A percentile compares a stretch with the other conserved stretches of the same genome.
Evolutionary conservation across 2,888 invertebrate species (phyloP).

Genomic region (Crocallis elinguaria): DNA sequence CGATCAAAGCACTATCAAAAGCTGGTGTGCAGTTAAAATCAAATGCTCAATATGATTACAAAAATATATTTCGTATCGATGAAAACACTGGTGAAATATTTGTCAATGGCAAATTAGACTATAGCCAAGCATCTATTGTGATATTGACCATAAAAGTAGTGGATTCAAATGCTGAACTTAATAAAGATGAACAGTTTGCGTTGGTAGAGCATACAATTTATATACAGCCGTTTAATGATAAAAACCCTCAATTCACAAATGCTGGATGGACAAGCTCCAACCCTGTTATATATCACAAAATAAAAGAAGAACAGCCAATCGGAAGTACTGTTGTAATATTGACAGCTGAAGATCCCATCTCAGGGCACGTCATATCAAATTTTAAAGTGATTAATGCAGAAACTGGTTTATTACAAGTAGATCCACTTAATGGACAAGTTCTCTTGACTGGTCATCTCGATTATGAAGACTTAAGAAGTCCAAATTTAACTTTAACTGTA

Average conservation of each 20-base stretch:
- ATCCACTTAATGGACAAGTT: constrained; percentile 89
- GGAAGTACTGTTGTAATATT: constrained; percentile 89
- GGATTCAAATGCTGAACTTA: constrained; percentile 88
- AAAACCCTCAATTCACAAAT: constrained; percentile 90
- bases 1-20: constrained; percentile 89
- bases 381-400: constrained; percentile 84
- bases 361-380: constrained; percentile 85
- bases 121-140: constrained; percentile 90
- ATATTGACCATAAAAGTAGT: constrained; percentile 89
- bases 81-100: constrained; percentile 87
- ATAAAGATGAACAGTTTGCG: constrained; percentile 87
- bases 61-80: constrained; percentile 88
- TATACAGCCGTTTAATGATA: constrained; percentile 90
- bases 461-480: constrained; percentile 88
- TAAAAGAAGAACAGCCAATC: constrained; percentile 91
- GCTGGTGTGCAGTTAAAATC: constrained; percentile 88
- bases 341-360: constrained; percentile 89
- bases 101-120: constrained; percentile 88
- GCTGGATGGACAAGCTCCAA: constrained; percentile 89
- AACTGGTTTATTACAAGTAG: constrained; percentile 83
- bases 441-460: constrained; percentile 90
- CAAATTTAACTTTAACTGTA: constrained; percentile 84
- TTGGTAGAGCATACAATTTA: constrained; percentile 90
- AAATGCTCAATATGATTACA: constrained; percentile 86
- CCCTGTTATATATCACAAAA: constrained; percentile 86